These are phyloP conservation scores for Caenorhabditis sinica DNA, from an alignment of 2,888 invertebrate genomes.

Conservation along the genomic window DNA sequence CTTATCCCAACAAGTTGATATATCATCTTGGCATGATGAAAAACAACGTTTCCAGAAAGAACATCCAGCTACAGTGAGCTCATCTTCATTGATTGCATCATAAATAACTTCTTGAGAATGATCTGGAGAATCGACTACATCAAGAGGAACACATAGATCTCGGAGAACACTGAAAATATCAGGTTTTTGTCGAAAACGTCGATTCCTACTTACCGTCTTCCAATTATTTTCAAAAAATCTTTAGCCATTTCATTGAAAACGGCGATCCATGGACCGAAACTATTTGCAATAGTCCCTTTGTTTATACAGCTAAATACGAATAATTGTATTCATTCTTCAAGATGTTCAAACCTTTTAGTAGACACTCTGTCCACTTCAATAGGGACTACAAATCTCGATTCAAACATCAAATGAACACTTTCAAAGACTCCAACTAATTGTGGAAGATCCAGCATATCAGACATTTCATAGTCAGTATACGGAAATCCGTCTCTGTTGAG, in stretches of 20 bases:
- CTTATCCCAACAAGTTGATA: constrained; percentile 36
- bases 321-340: not conserved
- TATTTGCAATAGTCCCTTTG: constrained; percentile 17
- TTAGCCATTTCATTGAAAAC: constrained; percentile 39
- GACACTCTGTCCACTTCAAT: constrained; percentile 10
- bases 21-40: constrained; percentile 60
- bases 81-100: constrained; percentile 54
- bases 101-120: not conserved
- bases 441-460: constrained; percentile 55
- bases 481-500: constrained; percentile 55
- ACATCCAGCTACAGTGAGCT: constrained; percentile 57
- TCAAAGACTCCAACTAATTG: constrained; percentile 44
- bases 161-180: constrained; percentile 35
- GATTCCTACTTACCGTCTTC: constrained; percentile 20
- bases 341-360: constrained; percentile 40
- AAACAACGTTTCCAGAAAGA: constrained; percentile 63
- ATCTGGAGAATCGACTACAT: not conserved
- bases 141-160: constrained; percentile 33
- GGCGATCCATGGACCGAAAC: constrained; percentile 61
- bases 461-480: constrained; percentile 42
- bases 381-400: constrained; percentile 43
- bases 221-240: constrained; percentile 43
- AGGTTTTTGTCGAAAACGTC: not conserved
- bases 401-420: constrained; percentile 59
- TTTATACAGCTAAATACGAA: constrained; percentile 40